A percentile compares a stretch with the other conserved stretches of the same genome.
These are phyloP conservation scores for Drosophila erecta DNA, from an alignment of 1,140 invertebrate genomes.

Conservation along the genomic window DNA sequence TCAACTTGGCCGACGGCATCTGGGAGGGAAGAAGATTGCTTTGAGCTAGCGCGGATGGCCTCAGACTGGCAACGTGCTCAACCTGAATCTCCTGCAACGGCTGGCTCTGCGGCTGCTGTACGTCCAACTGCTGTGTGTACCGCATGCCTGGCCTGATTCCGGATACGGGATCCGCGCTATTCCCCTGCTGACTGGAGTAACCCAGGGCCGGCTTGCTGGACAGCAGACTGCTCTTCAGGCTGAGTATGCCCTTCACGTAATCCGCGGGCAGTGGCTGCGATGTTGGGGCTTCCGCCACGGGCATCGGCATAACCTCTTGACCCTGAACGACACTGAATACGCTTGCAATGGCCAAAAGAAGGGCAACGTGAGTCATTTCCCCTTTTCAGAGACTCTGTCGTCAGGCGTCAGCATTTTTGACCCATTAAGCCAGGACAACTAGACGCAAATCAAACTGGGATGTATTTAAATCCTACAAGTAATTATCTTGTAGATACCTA, in stretches of 20 bases:
- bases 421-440: constrained; percentile 10
- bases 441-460: not conserved
- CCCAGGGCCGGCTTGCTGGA: constrained; percentile 12
- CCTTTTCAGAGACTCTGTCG: constrained; percentile 25
- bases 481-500: too few species aligned
- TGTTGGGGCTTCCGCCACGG: not conserved
- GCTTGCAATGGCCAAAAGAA: constrained; percentile 11
- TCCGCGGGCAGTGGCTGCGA: constrained; percentile 8
- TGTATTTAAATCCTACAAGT: too few species aligned
- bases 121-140: not conserved
- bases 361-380: constrained; percentile 53
- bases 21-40: constrained; percentile 8
- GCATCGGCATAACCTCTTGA: constrained; percentile 2
- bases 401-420: constrained; percentile 39
- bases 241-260: constrained; percentile 67
- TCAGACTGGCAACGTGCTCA: not conserved
- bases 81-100: constrained; percentile 10
- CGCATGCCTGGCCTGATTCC: not conserved
- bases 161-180: not conserved
- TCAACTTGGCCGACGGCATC: not conserved
- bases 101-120: constrained; percentile 9
- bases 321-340: constrained; percentile 3
- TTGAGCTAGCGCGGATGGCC: constrained; percentile 1
- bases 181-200: constrained; percentile 1
- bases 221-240: constrained; percentile 52